Evolutionary conservation across 2,113 vertebrate genomes (phyloP).

Genomic region (Brevimyrus niger): DNA sequence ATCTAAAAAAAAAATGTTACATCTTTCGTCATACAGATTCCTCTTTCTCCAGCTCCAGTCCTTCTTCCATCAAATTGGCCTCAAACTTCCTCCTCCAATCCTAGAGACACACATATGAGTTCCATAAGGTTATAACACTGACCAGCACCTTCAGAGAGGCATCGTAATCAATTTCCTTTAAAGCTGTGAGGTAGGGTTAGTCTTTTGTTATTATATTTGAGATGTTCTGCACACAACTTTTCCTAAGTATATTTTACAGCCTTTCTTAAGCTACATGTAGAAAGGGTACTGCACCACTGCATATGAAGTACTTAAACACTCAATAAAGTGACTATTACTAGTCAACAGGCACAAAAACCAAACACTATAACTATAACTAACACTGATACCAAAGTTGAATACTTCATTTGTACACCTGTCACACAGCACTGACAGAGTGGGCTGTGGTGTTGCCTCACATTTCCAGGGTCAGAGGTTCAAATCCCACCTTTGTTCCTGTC

Average conservation of each 20-base stretch:
- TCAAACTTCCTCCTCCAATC: slow-evolving; percentile 87
- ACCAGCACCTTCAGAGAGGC: background rate
- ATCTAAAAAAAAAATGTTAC: background rate
- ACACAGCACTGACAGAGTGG: background rate
- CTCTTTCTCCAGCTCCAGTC: slow-evolving; percentile 81
- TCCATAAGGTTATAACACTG: background rate
- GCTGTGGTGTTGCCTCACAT: background rate
- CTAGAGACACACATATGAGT: slow-evolving; percentile 44
- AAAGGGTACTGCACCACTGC: background rate
- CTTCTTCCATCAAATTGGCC: slow-evolving; percentile 73
- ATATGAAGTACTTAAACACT: background rate
- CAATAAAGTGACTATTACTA: background rate
- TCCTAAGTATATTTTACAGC: background rate
- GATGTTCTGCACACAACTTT: background rate
- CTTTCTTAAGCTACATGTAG: background rate
- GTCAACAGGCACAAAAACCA: background rate
- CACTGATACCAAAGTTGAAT: background rate
- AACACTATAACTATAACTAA: background rate
- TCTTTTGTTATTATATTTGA: background rate
- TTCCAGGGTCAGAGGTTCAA: background rate
- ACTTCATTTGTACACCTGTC: background rate
- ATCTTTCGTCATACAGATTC: slow-evolving; percentile 66
- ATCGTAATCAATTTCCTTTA: background rate
- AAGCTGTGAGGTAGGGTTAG: background rate
- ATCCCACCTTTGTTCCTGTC: background rate